phyloP scores from a whole-genome alignment of 2,113 vertebrate species.

The Tor tambroides region DNA sequence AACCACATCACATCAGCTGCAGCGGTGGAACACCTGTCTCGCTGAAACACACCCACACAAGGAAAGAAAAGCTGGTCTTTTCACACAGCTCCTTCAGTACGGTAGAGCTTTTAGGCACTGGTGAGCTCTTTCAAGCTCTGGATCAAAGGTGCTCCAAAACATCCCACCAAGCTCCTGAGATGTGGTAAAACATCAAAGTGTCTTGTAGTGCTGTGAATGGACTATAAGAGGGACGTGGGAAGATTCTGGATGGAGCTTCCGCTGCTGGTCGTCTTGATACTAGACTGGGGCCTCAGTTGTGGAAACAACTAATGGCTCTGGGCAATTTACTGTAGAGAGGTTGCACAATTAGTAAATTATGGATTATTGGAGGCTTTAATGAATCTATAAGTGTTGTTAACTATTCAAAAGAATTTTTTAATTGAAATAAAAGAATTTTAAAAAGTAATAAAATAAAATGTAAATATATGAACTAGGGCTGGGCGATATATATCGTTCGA shows the following conservation, averaged over 20 bases:
- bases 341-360: not conserved
- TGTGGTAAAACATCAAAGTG: not conserved
- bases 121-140: slow-evolving; percentile 8
- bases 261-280: not conserved
- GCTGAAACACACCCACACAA: slow-evolving; percentile 12
- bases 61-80: not conserved
- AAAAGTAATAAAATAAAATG: not conserved
- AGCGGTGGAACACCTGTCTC: not conserved
- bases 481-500: no score
- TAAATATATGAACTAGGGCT: not conserved
- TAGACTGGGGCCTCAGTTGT: not conserved
- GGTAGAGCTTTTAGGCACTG: not conserved
- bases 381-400: not conserved
- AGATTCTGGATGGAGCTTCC: not conserved
- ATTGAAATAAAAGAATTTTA: no score
- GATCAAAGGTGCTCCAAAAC: slow-evolving; percentile 32
- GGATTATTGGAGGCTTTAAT: not conserved
- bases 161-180: slow-evolving; percentile 3
- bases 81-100: not conserved
- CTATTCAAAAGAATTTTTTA: not conserved
- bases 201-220: slow-evolving; percentile 8
- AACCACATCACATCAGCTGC: not conserved
- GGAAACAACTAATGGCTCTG: not conserved
- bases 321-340: not conserved
- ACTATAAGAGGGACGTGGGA: not conserved